A percentile compares a stretch with the other conserved stretches of the same genome.
These are phyloP conservation scores for Buteo buteo DNA, from an alignment of 2,113 vertebrate genomes.

Conservation along the genomic window DNA sequence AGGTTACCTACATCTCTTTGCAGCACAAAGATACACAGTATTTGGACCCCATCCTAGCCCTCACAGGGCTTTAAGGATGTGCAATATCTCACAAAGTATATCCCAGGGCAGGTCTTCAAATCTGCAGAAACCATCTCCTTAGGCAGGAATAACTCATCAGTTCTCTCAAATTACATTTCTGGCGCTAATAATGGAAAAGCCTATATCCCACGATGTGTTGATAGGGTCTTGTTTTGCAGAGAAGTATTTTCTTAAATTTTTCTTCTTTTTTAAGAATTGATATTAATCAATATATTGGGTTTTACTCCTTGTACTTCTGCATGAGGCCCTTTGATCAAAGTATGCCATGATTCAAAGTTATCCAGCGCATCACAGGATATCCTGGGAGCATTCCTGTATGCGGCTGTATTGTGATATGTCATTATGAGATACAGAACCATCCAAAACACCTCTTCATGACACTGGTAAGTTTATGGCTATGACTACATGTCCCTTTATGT, in stretches of 20 bases:
- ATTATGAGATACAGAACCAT: neutral
- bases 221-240: neutral
- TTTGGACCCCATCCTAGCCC: neutral
- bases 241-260: neutral
- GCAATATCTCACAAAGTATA: neutral
- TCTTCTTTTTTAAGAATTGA: neutral
- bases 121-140: neutral
- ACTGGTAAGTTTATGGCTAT: neutral
- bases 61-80: neutral
- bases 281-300: neutral
- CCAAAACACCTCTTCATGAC: neutral
- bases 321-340: neutral
- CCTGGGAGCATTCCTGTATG: neutral
- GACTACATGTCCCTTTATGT: neutral
- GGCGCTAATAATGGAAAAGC: neutral
- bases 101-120: neutral
- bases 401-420: accelerated
- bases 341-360: neutral
- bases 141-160: neutral
- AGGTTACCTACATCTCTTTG: neutral
- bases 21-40: neutral
- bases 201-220: neutral
- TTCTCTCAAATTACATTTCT: neutral
- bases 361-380: neutral
- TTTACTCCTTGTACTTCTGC: neutral